Evolutionary conservation across 2,888 invertebrate species (phyloP), one percentile per base, ranked within the genome.

Genomic region (Quadroppia sp.): DNA sequence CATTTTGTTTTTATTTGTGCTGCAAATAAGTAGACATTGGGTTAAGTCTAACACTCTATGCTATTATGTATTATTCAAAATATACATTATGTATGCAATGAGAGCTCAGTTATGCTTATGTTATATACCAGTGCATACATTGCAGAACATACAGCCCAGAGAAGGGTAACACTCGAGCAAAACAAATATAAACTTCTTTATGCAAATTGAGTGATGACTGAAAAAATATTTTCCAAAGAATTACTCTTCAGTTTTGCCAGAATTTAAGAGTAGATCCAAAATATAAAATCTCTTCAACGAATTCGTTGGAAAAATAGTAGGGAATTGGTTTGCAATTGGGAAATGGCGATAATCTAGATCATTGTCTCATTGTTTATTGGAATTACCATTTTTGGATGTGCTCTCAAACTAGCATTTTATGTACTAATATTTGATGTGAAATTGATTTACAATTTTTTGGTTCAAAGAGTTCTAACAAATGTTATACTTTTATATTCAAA

Each of bases 1-100:
- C 36, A 64, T 64, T 64, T 64, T n/a, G 36, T 64, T 64, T 64
- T 64, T 64, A 64, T 64, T 64, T 64, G 64, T 36, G 64, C 64
- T n/a, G n/a, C 15, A 64, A 64, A 64, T 64, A 17, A n/a, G 36
- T 23, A 36, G 36, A 64, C 20, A 36, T 64, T 64, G 64, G 64
- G 64, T 64, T 64, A 64, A 64, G 9, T 36, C 32, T 36, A 64
- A 64, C 36, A n/a, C 25, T 28, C 25, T 28, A 28, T 15, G n/a
- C n/a, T 56, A 64, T 64, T 64, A 36, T 36, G 36, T 11, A 36
- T 36, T 36, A 36, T 36, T 36, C 36, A 36, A 36, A n/a, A n/a
- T n/a, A n/a, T 64, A 17, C 64, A 64, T 64, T 64, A 36, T 64
- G 11, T n/a, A 64, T 36, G 64, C 64, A 64, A 64, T 32, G 32